phyloP scores from a whole-genome alignment of 2,113 vertebrate genomes.

The Sceloporus undulatus region DNA sequence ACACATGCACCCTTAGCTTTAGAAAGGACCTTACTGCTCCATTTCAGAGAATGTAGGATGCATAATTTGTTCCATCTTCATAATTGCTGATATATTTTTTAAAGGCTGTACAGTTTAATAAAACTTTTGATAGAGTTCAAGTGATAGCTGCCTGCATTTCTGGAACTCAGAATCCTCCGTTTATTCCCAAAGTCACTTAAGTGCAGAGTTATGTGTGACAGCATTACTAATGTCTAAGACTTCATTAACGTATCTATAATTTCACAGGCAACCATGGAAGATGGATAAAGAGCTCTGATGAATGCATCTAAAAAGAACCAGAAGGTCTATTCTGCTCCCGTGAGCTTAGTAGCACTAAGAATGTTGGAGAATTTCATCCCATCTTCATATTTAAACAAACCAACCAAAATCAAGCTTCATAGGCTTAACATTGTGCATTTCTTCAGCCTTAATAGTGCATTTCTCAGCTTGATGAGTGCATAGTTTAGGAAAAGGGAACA shows the following conservation, averaged over 20 bases:
- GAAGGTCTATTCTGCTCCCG: neutral
- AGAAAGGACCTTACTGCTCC: too few relatives aligned
- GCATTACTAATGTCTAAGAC: neutral
- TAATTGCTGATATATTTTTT: neutral
- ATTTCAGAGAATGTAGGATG: neutral
- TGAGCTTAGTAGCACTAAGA: neutral
- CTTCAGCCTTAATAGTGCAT: too few relatives aligned
- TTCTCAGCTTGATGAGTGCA: too few relatives aligned
- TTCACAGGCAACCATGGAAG: neutral
- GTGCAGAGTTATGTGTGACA: neutral
- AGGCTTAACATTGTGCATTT: too few relatives aligned
- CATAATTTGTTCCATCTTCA: neutral
- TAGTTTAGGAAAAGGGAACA: too few relatives aligned
- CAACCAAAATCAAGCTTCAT: too few relatives aligned
- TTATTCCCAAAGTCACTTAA: constrained; percentile 17
- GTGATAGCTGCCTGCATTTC: neutral
- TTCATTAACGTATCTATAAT: constrained; percentile 9
- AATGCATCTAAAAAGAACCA: neutral
- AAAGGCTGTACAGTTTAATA: neutral
- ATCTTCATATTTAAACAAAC: too few relatives aligned
- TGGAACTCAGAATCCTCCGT: neutral
- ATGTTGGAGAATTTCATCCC: too few relatives aligned
- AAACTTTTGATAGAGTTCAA: neutral
- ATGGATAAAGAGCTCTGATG: neutral
- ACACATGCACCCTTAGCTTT: too few relatives aligned